Base-by-base conservation (phyloP, 2,797 vertebrate species). In the Enteromius fasciolatus region DNA sequence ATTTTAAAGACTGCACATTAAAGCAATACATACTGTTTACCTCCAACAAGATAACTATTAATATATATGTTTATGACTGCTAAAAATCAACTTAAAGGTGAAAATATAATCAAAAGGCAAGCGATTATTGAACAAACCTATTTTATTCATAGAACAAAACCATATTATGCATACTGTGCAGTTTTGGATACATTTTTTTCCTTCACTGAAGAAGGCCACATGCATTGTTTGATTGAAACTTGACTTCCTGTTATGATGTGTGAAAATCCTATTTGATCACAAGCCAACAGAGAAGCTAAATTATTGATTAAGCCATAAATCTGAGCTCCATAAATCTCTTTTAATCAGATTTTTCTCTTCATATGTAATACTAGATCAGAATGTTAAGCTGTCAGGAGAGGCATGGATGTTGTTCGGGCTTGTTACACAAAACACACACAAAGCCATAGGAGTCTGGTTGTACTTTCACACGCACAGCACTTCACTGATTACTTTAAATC, bases 231-330 rank as follows among this genome's bases (percentile, higher is more conserved):
- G 52, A 72, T 17, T 46, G 39, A 63, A 59, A 23, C 17, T 31
- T 39, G 2, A 80, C 72, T 25, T 63, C 36, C 20, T 44, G 50
- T 54, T 63, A 63, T 48, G 20, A 59, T 66, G 46, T 75, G 33
- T 52, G 70, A 74, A 74, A 64, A 79, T 44, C 69, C 57, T 39
- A 28, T 74, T 48, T 50, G 44, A 81, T 66, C 69, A 41, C 70
- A 31, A 39, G 33, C 61, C 70, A 75, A 75, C n/a, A 52, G 44
- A 75, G 41, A 66, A 54, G 33, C 46, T 33, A 17, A 44, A 67
- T 28, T 75, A 66, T 75, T 67, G 70, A 82, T 82, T 64, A n/a
- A 82, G 59, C 33, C 46, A 54, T 75, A 64, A 39, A 81, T 36
- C 57, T 33, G 33, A 41, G 44, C 59, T 41, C 70, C 14, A n/a